Base-by-base conservation (phyloP, 2,888 invertebrate genomes). In the Thumatha senex region DNA sequence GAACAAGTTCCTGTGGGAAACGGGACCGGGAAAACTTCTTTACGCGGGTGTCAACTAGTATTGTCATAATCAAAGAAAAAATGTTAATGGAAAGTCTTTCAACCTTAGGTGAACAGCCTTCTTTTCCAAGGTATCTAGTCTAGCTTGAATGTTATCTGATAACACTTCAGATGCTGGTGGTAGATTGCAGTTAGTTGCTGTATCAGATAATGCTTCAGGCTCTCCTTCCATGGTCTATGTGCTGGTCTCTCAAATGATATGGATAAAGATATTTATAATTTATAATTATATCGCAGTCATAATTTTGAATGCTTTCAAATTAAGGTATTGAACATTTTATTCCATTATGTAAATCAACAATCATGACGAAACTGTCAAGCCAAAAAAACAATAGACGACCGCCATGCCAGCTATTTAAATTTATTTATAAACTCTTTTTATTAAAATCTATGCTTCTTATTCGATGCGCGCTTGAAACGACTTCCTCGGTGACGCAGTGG, bases 51-150 rank as follows among this genome's bases (percentile, higher is more conserved):
- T n/a, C n/a, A n/a, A n/a, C n/a, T n/a, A n/a, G n/a, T n/a, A n/a
- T n/a, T n/a, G n/a, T 24, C 18, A 24, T 24, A 4, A 24, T 24
- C 18, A 24, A 24, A 24, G 2, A 24, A 24, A 24, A 24, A 24
- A n/a, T n/a, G n/a, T 24, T 5, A 24, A 24, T 24, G 18, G 5
- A 24, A 24, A 24, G 18, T 24, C 18, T 4, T 24, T 24, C 30
- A 43, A 86, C 90, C 90, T 85, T 61, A 91, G 67, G 63, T 91
- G 90, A 44, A 89, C 84, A 53, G 91, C 90, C 72, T 92, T 91
- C 71, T 90, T 91, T 60, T 90, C 90, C 54, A 90, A 71, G 15
- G 89, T 82, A 65, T 90, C 90, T 59, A 86, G 72, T 76, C 82
- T 90, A 30, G 84, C 83, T 73, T 89, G 89, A 66, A 80, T 80